These are phyloP conservation scores for Sinocyclocheilus anophthalmus DNA, from an alignment of 2,113 vertebrate genomes.

Conservation along the genomic window DNA sequence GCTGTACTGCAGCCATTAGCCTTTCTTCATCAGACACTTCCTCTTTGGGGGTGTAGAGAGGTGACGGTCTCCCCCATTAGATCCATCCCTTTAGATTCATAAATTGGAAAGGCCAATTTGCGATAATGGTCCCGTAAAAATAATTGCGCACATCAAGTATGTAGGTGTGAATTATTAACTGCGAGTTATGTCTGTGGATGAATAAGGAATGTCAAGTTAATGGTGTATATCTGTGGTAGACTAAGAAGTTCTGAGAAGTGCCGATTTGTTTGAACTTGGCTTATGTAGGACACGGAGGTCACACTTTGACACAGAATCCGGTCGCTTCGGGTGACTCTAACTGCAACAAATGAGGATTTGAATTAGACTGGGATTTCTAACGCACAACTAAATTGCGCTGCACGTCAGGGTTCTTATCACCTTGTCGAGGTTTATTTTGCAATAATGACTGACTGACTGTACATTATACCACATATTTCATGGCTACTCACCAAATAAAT, in stretches of 20 bases:
- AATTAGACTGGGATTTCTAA: conserved; percentile 8
- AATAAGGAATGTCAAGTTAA: conserved; percentile 48
- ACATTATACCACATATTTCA: not conserved
- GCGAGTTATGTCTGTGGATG: conserved; percentile 44
- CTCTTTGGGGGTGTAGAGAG: conserved; percentile 17
- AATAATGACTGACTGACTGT: not conserved
- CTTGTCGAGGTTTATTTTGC: not conserved
- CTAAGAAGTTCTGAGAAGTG: conserved; percentile 27
- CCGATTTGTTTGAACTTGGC: conserved; percentile 41
- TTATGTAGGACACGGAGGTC: conserved; percentile 37
- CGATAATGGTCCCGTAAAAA: conserved; percentile 37
- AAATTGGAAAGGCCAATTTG: conserved; percentile 24
- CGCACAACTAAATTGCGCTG: too few species aligned
- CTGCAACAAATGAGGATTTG: conserved; percentile 28
- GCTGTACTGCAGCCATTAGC: conserved; percentile 47
- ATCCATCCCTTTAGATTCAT: conserved; percentile 25
- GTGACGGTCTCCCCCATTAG: conserved; percentile 35
- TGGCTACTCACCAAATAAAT: too few species aligned
- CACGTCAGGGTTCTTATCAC: not conserved
- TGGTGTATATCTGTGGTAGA: conserved; percentile 21
- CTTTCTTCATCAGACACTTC: conserved; percentile 33
- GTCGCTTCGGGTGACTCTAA: conserved; percentile 10
- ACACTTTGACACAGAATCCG: conserved; percentile 18
- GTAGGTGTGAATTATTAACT: conserved; percentile 56
- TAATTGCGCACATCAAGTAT: conserved; percentile 49